These are phyloP conservation scores for Acleris emargana DNA, from an alignment of 2,888 invertebrate genomes.

Conservation along the genomic window DNA sequence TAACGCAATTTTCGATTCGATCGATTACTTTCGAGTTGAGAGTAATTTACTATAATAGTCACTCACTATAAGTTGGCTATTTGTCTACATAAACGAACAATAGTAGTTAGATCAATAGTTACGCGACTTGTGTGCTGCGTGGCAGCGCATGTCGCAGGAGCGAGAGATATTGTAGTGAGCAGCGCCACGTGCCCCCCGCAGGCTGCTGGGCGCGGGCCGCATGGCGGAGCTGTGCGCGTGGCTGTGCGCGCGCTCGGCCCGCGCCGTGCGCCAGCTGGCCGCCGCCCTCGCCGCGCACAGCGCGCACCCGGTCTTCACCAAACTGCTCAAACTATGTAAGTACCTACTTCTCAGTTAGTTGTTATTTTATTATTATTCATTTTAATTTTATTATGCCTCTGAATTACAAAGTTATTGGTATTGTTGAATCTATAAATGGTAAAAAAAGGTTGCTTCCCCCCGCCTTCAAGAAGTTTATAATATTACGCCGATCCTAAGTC, in stretches of 20 bases:
- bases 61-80: too few relatives aligned
- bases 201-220: slow-evolving; percentile 64
- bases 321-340: slow-evolving; percentile 58
- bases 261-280: slow-evolving; percentile 71
- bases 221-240: slow-evolving; percentile 76
- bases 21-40: too few relatives aligned
- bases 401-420: too few relatives aligned
- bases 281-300: slow-evolving; percentile 57
- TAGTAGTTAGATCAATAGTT: too few relatives aligned
- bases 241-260: slow-evolving; percentile 73
- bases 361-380: not conserved
- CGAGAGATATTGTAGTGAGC: not conserved
- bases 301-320: slow-evolving; percentile 61
- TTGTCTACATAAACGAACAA: too few relatives aligned
- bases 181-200: slow-evolving; percentile 39
- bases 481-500: too few relatives aligned
- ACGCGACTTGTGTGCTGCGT: too few relatives aligned
- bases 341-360: slow-evolving; percentile 30
- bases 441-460: too few relatives aligned
- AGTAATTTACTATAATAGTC: too few relatives aligned
- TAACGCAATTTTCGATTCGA: too few relatives aligned
- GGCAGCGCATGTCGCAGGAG: not conserved
- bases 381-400: not conserved
- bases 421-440: too few relatives aligned
- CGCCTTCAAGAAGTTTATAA: too few relatives aligned